Evolutionary conservation across 2,113 vertebrate genomes (phyloP).

Genomic region (Pseudorectes ferrugineus): DNA sequence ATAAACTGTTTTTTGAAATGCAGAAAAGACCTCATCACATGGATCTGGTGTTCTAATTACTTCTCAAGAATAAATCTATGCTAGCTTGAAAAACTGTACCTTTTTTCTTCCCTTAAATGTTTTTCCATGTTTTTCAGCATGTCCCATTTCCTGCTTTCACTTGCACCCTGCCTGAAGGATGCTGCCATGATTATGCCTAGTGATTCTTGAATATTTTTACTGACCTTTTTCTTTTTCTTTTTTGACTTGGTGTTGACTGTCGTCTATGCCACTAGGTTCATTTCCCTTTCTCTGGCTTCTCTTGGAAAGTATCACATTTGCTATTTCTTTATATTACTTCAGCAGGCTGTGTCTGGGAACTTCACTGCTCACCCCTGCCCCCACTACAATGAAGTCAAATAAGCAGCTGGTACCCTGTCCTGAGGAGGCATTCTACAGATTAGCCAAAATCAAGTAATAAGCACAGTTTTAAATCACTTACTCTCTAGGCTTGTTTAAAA

Average conservation of each 20-base stretch:
- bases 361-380: conserved; percentile 37
- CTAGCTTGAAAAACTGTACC: not conserved
- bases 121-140: not conserved
- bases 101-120: not conserved
- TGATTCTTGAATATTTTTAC: not conserved
- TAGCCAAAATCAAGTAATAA: conserved; percentile 55
- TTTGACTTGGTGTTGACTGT: not conserved
- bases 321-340: conserved; percentile 53
- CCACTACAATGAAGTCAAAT: conserved; percentile 43
- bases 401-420: conserved; percentile 41
- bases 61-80: not conserved
- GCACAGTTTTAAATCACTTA: conserved; percentile 37
- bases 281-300: conserved; percentile 29
- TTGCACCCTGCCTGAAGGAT: not conserved
- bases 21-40: not conserved
- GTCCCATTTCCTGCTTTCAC: not conserved
- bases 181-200: not conserved
- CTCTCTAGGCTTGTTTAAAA: conserved; percentile 22
- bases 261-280: not conserved
- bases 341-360: conserved; percentile 46
- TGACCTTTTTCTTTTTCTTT: not conserved
- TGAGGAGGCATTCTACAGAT: conserved; percentile 54
- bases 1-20: not conserved
- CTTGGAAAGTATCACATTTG: conserved; percentile 37
- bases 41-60: not conserved